Evolutionary conservation across 2,888 invertebrate genomes (phyloP), one percentile per base, ranked within the genome.

Genomic region (Agrilus biguttatus): DNA sequence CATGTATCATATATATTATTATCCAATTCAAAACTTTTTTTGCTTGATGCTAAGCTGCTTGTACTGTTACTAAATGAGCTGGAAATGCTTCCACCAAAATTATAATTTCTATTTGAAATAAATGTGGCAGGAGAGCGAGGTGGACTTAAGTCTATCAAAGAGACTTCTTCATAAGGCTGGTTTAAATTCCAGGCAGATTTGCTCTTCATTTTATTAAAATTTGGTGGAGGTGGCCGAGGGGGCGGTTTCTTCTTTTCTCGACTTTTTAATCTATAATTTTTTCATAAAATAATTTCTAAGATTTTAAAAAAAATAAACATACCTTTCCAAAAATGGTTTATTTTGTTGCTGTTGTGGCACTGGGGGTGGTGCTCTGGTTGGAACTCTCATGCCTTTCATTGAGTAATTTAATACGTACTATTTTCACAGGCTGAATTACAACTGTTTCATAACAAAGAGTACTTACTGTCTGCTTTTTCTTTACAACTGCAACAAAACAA

Each of bases 1-100:
- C 39, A 50, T 33, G 43, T 50, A 47, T 66, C 67, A 57, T 69
- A 74, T 57, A 68, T 72, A 33, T 69, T 61, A 51, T 66, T 66
- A 5, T 78, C 69, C 54, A 78, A 77, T 58, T 84, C 83, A 60
- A 83, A 84, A 60, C 87, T 86, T 67, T 86, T 87, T 62, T 88
- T 87, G 59, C 87, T 87, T 4, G 84, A 62, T 36, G 66, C 63
- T 49, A 75, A 67, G 55, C 74, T 75, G 55, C 70, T 74, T 53
- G 70, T 61, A 49, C 63, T 61, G 51, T 63, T 65, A 43, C 62
- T 65, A 46, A 60, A 62, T 12, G 63, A 63, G 53, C 64, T 63
- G 19, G 62, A 65, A 14, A 63, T 57, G 53, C 64, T 65, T 33
- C 65, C 65, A 19, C 61, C 60, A 47, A 62, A 62, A 33, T 51